Evolutionary conservation across 2,797 vertebrate genomes (phyloP), one percentile per base, ranked within the genome.

Genomic region (Pampus argenteus): DNA sequence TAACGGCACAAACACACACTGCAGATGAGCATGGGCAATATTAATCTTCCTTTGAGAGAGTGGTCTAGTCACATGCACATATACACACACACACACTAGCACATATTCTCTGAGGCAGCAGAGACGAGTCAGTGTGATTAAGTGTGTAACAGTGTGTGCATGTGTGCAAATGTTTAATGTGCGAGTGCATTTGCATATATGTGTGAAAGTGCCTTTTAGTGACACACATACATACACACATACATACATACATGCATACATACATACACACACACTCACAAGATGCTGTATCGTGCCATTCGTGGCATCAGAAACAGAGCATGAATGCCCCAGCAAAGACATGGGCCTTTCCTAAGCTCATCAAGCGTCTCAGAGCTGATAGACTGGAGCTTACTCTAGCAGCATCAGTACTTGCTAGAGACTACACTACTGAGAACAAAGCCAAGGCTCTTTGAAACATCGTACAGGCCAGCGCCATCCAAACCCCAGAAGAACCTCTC

Each of bases 401-500:
- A 65, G 70, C 56, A 42, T 64, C 66, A 22, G 42, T 45, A 29
- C 20, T 76, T 65, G 66, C 70, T 61, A 6, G 40, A 62, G 72
- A 67, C 83, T 44, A 72, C 76, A 57, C 73, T 49, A 18, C 50
- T 3, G 59, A 78, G 81, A 86, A 89, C 87, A 92, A 90, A 89
- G 86, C 74, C 31, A 1, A 6, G 25, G 68, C 78, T 77, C 78
- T 76, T 40, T 25, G 63, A 71, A 81, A 67, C 82, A 84, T 47
- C 50, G 68, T 23, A 60, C 72, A 71, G 75, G 71, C 90, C 70
- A 55, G 83, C n/a, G 61, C 56, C 61, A 70, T 74, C 74, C 82
- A 84, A 90, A 78, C 76, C 89, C 87, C 88, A 47, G 18, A 78
- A 89, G 88, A 84, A 83, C 66, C 85, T 63, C 83, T 84, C 72